These are phyloP conservation scores for Actinemys pallida DNA, from an alignment of 2,113 vertebrate genomes.

Conservation along the genomic window DNA sequence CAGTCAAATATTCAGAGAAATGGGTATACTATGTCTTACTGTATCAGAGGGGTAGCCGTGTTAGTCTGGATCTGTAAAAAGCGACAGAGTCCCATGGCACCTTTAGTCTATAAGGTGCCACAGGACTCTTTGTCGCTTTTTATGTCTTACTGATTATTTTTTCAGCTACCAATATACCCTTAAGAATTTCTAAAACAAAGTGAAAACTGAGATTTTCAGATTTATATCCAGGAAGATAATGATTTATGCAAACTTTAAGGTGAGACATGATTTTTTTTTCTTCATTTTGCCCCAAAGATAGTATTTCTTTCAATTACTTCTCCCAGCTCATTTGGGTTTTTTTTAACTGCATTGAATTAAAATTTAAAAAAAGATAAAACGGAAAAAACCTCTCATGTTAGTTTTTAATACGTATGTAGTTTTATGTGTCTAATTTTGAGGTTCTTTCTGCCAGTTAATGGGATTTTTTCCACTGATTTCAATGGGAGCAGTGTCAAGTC, in stretches of 20 bases:
- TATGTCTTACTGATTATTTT: not conserved
- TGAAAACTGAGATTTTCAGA: not conserved
- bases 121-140: too few relatives aligned
- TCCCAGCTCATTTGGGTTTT: not conserved
- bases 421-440: not conserved
- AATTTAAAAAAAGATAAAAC: slow-evolving; percentile 16
- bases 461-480: not conserved
- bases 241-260: not conserved
- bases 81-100: too few relatives aligned
- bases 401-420: slow-evolving; percentile 7
- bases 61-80: too few relatives aligned
- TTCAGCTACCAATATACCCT: not conserved
- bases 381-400: slow-evolving; percentile 12
- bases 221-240: not conserved
- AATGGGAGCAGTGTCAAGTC: slow-evolving; percentile 43
- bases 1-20: not conserved
- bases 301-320: slow-evolving; percentile 7
- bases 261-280: not conserved
- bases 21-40: not conserved
- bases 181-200: not conserved
- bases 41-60: too few relatives aligned
- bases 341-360: not conserved
- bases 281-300: not conserved
- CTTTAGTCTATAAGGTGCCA: too few relatives aligned
- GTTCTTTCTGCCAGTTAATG: slow-evolving; percentile 12